Base-by-base conservation (phyloP, 2,113 vertebrate species). In the Mustela nigripes region DNA sequence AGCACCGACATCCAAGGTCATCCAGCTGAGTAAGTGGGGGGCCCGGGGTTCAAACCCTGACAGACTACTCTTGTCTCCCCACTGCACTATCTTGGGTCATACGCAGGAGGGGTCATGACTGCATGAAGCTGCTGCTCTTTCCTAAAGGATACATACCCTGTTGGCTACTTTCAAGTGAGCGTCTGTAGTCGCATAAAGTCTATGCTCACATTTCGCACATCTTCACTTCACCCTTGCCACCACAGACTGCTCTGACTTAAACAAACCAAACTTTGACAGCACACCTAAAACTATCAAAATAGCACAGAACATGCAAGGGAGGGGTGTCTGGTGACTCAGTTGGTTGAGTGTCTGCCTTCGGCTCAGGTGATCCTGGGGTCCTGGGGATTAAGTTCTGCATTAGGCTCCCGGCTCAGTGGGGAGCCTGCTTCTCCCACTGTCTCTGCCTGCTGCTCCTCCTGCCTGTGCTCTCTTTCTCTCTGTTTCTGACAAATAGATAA, bases 101-200 rank as follows among this genome's bases (percentile, higher is more conserved):
- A n/a, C 0, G 0, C 6, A 10, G 15, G 36, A 67, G 15, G 42
- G 69, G 19, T 56, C 36, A 11, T 28, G 26, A 22, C 21, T 3
- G 18, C 36, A 24, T 4, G 22, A 6, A 71, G 67, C 53, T n/a
- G 48, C 73, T 86, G 2, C 12, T 11, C 18, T 7, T 9, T 33
- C 33, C 39, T 67, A 21, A 74, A 39, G 7, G 15, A 11, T 14
- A 45, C 19, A 28, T 5, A 21, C 16, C 21, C 14, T 53, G 45
- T 85, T n/a, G 48, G 11, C 45, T 50, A 42, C 69, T 63, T 87
- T 65, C 76, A 50, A 73, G 15, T 65, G 26, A 69, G 18, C 31
- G 22, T 39, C 11, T 5, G 33, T 4, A 19, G 28, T 45, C 3
- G 12, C 74, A 24, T 18, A 73, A 26, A 69, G 31, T 87, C 22